phyloP scores from a whole-genome alignment of 2,888 invertebrate species.

The Digitonthophagus gazella region DNA sequence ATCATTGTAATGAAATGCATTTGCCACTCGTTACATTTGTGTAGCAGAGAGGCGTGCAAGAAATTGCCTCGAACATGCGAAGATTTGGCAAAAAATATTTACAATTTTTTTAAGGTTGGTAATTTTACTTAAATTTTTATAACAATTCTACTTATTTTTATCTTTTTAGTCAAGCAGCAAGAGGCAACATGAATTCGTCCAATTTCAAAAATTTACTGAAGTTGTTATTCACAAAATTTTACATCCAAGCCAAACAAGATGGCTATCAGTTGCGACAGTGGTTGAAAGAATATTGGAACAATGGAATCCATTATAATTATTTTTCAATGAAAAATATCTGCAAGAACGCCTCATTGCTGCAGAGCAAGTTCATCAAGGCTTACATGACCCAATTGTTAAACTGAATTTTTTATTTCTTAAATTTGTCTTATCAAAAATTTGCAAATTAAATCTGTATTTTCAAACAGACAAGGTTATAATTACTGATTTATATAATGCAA shows the following conservation, averaged over 20 bases:
- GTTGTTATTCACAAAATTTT: conserved; percentile 32
- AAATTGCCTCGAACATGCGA: conserved; percentile 40
- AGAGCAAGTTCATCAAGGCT: conserved; percentile 27
- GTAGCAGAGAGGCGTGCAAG: conserved; percentile 41
- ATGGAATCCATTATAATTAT: conserved; percentile 37
- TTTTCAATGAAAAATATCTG: conserved; percentile 33
- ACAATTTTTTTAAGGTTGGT: conserved; percentile 6
- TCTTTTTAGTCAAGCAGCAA: conserved; percentile 26
- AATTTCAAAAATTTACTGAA: conserved; percentile 34
- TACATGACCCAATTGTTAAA: conserved; percentile 33
- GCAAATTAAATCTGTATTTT: conserved; percentile 19
- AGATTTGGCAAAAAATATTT: conserved; percentile 35
- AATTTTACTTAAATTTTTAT: neutral
- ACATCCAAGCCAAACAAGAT: conserved; percentile 39
- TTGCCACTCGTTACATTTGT: conserved; percentile 43
- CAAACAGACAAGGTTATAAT: conserved; percentile 19
- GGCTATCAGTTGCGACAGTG: conserved; percentile 37
- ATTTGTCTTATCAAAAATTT: conserved; percentile 21
- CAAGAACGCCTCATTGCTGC: conserved; percentile 26
- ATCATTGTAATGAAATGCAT: conserved; percentile 41
- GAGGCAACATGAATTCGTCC: conserved; percentile 32
- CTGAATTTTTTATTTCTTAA: conserved; percentile 15
- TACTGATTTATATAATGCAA: neutral
- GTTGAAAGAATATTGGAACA: conserved; percentile 38
- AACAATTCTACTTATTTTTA: neutral